Evolutionary conservation across 1,140 invertebrate species (phyloP).

Genomic region (Kradibia gibbosae): DNA sequence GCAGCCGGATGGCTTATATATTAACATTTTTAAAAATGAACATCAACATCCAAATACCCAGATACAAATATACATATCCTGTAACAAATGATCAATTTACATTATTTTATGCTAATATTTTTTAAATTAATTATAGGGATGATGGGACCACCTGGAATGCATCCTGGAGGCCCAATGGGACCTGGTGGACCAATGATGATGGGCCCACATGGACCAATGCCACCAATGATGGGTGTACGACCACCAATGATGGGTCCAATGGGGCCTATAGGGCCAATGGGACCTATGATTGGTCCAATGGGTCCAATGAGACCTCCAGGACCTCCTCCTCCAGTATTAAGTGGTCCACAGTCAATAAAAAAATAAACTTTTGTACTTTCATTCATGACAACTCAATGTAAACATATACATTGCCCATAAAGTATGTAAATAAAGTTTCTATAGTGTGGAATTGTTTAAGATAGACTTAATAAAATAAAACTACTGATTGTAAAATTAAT

Average conservation of each 20-base stretch:
- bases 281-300: conserved; percentile 82
- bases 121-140: conserved; percentile 71
- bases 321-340: conserved; percentile 64
- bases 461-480: neutral
- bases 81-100: too few species aligned
- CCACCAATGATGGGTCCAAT: conserved; percentile 84
- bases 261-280: conserved; percentile 82
- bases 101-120: too few species aligned
- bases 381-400: conserved; percentile 7
- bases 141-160: conserved; percentile 78
- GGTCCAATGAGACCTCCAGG: conserved; percentile 76
- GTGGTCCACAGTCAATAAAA: conserved; percentile 72
- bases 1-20: too few species aligned
- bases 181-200: conserved; percentile 81
- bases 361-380: conserved; percentile 64
- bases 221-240: conserved; percentile 87
- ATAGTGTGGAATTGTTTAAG: conserved; percentile 14
- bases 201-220: conserved; percentile 83
- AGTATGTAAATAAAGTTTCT: conserved; percentile 47
- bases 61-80: too few species aligned
- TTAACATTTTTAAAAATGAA: too few species aligned
- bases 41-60: too few species aligned
- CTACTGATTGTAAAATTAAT: neutral
- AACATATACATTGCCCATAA: neutral
- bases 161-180: conserved; percentile 74